A percentile compares a stretch with the other conserved stretches of the same genome.
These are phyloP conservation scores for Dilophus febrilis DNA, from an alignment of 2,888 invertebrate species.

Conservation along the genomic window DNA sequence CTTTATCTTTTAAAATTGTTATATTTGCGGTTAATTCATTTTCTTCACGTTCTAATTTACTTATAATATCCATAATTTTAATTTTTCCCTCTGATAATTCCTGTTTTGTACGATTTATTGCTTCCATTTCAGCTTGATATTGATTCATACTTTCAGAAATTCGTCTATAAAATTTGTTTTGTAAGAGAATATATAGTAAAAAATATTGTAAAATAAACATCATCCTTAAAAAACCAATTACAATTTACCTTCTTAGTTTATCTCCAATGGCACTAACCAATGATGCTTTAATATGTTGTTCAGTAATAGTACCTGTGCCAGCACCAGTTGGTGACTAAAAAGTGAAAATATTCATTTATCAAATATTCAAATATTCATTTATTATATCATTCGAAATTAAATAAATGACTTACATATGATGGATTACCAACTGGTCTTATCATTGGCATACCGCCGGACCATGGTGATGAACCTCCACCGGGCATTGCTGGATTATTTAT, in stretches of 20 bases:
- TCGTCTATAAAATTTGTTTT: slow-evolving; percentile 34
- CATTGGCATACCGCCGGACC: slow-evolving; percentile 9
- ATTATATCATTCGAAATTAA: background rate
- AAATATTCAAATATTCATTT: background rate
- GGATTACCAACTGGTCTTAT: slow-evolving; percentile 32
- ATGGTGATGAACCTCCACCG: slow-evolving; percentile 7
- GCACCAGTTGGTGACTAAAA: slow-evolving; percentile 24
- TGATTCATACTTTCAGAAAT: slow-evolving; percentile 82
- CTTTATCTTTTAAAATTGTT: slow-evolving; percentile 66
- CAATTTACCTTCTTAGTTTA: slow-evolving; percentile 44
- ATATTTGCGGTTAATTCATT: slow-evolving; percentile 72
- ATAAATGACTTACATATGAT: background rate
- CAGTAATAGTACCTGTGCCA: slow-evolving; percentile 69
- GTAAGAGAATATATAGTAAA: background rate
- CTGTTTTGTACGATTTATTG: slow-evolving; percentile 68
- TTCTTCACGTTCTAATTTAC: slow-evolving; percentile 58
- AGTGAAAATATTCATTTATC: background rate
- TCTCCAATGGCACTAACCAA: slow-evolving; percentile 90
- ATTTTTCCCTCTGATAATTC: slow-evolving; percentile 72
- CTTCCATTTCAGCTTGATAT: slow-evolving; percentile 81
- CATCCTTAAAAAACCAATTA: background rate
- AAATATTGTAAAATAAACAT: background rate
- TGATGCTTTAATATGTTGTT: slow-evolving; percentile 88
- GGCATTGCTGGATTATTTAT: slow-evolving; percentile 18
- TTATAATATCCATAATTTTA: slow-evolving; percentile 62